Base-by-base conservation (phyloP, 2,113 vertebrate genomes). In the Elephantulus edwardii region DNA sequence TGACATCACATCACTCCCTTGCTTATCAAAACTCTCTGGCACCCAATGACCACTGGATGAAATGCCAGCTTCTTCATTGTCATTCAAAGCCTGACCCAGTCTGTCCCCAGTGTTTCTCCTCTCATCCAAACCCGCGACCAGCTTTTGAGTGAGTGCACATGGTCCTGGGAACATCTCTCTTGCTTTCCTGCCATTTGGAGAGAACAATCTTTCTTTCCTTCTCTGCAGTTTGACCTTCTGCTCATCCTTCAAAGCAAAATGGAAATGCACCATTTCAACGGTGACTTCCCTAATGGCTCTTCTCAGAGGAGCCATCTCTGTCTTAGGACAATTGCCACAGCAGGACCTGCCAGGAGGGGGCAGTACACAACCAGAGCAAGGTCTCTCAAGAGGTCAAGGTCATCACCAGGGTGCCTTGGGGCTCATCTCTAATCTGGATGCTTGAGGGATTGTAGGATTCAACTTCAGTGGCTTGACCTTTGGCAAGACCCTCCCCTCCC, bases 331-430 rank as follows among this genome's bases (percentile, higher is more conserved):
- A 8, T 3, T 11, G 16, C 16, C 30, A 13, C 26, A 16, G 40
- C 82, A 80, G 70, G 54, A 82, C 66, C 26, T 54, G 80, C 94
- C 94, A 95, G 91, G 85, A 96, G 93, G 60, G 96, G 93, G 96
- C 91, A 94, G 91, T 82, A 60, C 54, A 82, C 46, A 87, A 89
- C 88, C 81, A 85, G 88, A 92, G 64, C 78, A 93, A 85, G 82
- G 82, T 90, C 46, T 88, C 62, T 42, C 76, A 2, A 79, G 86
- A 88, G 93, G 93, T 96, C 95, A 93, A 80, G 93, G 90, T 91
- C 93, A 68, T 91, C 91, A 56, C 33, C 7, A 42, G 30, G 42
- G 46, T 5, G n/a, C 9, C 48, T 76, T 5, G 7, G 26, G 17
- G 42, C 40, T 26, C 5, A 9, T 42, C 56, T 75, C 66, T 46